Base-by-base conservation (phyloP, 2,888 invertebrate genomes). In the Lasius fuliginosus region DNA sequence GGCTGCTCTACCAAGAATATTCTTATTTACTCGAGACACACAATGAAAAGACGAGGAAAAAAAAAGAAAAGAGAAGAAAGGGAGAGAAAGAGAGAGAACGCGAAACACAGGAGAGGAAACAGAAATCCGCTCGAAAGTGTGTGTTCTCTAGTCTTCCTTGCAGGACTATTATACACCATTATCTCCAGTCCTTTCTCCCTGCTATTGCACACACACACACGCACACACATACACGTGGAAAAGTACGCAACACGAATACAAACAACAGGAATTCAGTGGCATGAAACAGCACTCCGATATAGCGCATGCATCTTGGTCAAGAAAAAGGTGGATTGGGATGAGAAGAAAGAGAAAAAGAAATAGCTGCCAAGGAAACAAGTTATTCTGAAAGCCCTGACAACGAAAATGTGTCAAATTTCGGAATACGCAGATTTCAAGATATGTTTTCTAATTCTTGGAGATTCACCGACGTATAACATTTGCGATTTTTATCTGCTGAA, bases 101-200 rank as follows among this genome's bases (percentile, higher is more conserved):
- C 4, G 49, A 58, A 27, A 53, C 4, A 18, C 46, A 60, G 49
- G 42, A 68, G 36, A 58, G 82, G 74, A 83, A 85, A 86, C 71
- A 86, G 85, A 88, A 83, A 89, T 85, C 76, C 85, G 62, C 69
- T 62, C 53, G 86, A 75, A 85, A 86, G 81, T 79, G 76, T 69
- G 76, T 84, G 86, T 81, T 67, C 46, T 76, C 60, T 49, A 81
- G 49, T 81, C 82, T 30, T 65, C 74, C 60, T 82, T 33, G 81
- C 73, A 69, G 9, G 68, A 82, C 88, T 87, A 84, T 89, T 88
- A 87, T 86, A 82, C 79, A 62, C 84, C 85, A 87, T 90, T 90
- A 90, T 86, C 79, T 77, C 65, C 86, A 82, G 53, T 76, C 81
- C 15, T 53, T 53, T 53, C 53, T 36, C 15, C 46, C 12, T 33